Base-by-base conservation (phyloP, 2,113 vertebrate species). In the Herpetotheres cachinnans region DNA sequence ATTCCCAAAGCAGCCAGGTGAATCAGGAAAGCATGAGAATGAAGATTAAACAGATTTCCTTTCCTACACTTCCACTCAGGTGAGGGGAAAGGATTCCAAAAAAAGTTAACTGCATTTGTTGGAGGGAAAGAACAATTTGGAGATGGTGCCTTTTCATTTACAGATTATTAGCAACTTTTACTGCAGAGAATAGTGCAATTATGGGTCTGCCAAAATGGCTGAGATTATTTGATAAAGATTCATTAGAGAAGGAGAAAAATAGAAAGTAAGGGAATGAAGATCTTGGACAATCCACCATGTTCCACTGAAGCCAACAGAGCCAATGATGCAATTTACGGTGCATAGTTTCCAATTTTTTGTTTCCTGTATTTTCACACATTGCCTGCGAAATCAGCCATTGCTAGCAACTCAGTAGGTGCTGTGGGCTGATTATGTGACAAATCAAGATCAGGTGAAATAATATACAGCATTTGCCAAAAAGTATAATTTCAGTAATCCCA, bases 1-100 rank as follows among this genome's bases (percentile, higher is more conserved):
- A 91, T 90, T 93, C 78, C 78, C 56, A 82, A 84, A 89, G 55
- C 21, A 79, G 16, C 9, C 38, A 67, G 77, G 56, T 85, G 70
- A 94, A 84, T 63, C 56, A 91, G 34, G 49, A 91, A 74, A 63
- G 34, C 24, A 79, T 61, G 49, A 94, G 32, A 93, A 63, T 18
- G 7, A 91, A 82, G 55, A 94, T 84, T 91, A 87, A 94, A 87
- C 16, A 95, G 32, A 56, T 87, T 93, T 94, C 24, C 42, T 72
- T 89, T 95, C 42, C 49, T 85, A 79, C 18, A 24, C 3, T 85
- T 95, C 30, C 16, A 91, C 11, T 85, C 42, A 82, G 56, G 55
- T 87, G 61, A 90, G 24, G 18, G 36, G 44, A 20, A 59, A 84
- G 29, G 24, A 27, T 18, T 91, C 8, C 0, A 76, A 86, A 91